A percentile compares a stretch with the other conserved stretches of the same genome.
Evolutionary conservation across 2,888 invertebrate species (phyloP).

Genomic region (Pilophorus perplexus): DNA sequence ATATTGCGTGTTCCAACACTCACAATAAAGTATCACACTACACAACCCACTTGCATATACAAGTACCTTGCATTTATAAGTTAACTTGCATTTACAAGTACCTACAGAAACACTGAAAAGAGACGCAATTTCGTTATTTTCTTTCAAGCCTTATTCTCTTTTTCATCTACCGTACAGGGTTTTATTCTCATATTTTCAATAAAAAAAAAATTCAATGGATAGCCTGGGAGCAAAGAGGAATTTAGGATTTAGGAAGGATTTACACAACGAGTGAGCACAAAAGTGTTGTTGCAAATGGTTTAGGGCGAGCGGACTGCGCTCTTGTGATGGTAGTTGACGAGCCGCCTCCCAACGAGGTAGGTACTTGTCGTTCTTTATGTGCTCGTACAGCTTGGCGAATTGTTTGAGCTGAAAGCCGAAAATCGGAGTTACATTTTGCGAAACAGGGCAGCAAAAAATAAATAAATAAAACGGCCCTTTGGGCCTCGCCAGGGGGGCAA

Average conservation of each 20-base stretch:
- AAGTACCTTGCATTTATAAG: too few relatives aligned
- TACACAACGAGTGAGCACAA: too few relatives aligned
- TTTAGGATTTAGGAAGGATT: too few relatives aligned
- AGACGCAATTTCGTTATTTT: conserved; percentile 8
- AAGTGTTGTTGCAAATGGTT: conserved; percentile 10
- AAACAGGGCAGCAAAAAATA: too few relatives aligned
- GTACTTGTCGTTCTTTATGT: conserved; percentile 99
- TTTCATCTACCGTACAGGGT: too few relatives aligned
- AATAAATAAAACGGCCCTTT: too few relatives aligned
- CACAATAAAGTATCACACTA: conserved; percentile 25
- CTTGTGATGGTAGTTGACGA: conserved; percentile 86
- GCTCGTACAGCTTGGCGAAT: conserved; percentile 91
- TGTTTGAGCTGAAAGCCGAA: conserved; percentile 71
- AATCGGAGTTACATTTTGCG: too few relatives aligned
- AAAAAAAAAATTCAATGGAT: too few relatives aligned
- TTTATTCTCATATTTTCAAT: too few relatives aligned
- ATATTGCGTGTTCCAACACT: conserved; percentile 15
- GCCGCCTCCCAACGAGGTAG: conserved; percentile 92
- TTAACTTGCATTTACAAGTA: conserved; percentile 4
- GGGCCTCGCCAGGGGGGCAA: too few relatives aligned
- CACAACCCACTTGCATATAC: conserved; percentile 27
- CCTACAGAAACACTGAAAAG: conserved; percentile 19
- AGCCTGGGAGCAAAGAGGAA: too few relatives aligned
- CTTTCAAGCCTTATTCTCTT: conserved; percentile 9
- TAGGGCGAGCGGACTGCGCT: conserved; percentile 21